phyloP scores from a whole-genome alignment of 2,888 invertebrate genomes.

The Dicranocentrus wangi region DNA sequence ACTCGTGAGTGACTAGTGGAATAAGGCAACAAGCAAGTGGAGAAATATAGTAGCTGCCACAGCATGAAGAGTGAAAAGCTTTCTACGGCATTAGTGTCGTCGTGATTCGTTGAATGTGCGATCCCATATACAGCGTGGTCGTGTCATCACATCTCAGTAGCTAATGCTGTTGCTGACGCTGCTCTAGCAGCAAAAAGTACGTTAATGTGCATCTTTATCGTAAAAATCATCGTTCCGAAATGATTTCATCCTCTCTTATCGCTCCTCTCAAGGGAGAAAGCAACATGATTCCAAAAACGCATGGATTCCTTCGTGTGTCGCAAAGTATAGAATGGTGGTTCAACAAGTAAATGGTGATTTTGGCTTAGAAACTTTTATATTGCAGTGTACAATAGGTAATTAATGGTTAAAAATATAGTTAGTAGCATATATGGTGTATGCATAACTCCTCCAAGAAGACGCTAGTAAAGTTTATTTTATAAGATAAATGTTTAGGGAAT shows the following conservation, averaged over 20 bases:
- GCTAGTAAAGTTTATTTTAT: too few species aligned
- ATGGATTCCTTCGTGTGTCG: slow-evolving; percentile 42
- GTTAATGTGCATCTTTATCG: slow-evolving; percentile 58
- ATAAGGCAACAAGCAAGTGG: slow-evolving; percentile 44
- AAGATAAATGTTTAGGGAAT: too few species aligned
- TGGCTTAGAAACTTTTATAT: neutral
- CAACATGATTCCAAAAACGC: slow-evolving; percentile 44
- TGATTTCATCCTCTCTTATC: slow-evolving; percentile 59
- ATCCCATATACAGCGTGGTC: slow-evolving; percentile 18
- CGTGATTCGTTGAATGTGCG: slow-evolving; percentile 43
- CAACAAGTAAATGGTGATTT: slow-evolving; percentile 56
- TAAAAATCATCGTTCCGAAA: slow-evolving; percentile 66
- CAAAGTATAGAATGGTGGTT: slow-evolving; percentile 39
- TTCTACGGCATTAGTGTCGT: slow-evolving; percentile 42
- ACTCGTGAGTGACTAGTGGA: slow-evolving; percentile 20
- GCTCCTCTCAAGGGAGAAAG: slow-evolving; percentile 51
- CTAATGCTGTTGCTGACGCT: slow-evolving; percentile 59
- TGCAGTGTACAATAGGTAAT: too few species aligned
- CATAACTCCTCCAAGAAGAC: too few species aligned
- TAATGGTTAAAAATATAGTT: too few species aligned
- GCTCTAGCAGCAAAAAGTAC: slow-evolving; percentile 37
- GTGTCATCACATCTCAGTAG: slow-evolving; percentile 39
- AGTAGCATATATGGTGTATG: too few species aligned
- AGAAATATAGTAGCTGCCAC: slow-evolving; percentile 25
- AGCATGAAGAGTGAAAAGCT: slow-evolving; percentile 30